Evolutionary conservation across 1,140 invertebrate species (phyloP), one percentile per base, ranked within the genome.

Genomic region (Thaumatotibia leucotreta): DNA sequence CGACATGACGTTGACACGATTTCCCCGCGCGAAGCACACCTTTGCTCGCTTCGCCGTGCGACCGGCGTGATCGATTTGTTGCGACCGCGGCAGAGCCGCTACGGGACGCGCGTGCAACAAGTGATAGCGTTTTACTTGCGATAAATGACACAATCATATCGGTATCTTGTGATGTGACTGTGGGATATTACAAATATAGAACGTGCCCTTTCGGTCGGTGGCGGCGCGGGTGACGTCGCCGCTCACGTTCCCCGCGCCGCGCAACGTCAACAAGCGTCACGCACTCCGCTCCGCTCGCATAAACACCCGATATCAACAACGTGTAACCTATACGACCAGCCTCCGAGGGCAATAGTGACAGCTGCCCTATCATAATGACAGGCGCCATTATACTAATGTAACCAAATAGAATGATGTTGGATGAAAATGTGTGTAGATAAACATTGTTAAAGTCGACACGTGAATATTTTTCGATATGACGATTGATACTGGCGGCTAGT

Each of bases 221-320:
- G 86, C 86, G 83, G 86, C 84, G 88, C 84, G 86, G 84, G 84
- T 82, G 84, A 86, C 86, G 84, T 85, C 76, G 79, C 77, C 84
- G 76, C 84, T 84, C 81, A 76, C 75, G 84, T 82, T 85, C 83
- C 84, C 84, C 84, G 84, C 87, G 87, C 86, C 86, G 83, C 84
- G 75, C 72, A 82, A 86, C 84, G 83, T 90, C 88, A 88, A 90
- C 88, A 88, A 77, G 84, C 81, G 85, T 87, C 86, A 86, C 82
- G 81, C 75, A 70, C 22, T 14, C 63, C 39, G 67, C 71, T 74
- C 73, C 67, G 68, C 72, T 64, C 72, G 75, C 72, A 72, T 75
- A 79, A 81, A 84, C 79, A 82, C 52, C 52, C 24, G 52, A 76
- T 70, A 83, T 82, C 74, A 83, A 83, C 80, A 83, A 69, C 74